Base-by-base conservation (phyloP, 2,888 invertebrate genomes). In the Tenthredo amoena region DNA sequence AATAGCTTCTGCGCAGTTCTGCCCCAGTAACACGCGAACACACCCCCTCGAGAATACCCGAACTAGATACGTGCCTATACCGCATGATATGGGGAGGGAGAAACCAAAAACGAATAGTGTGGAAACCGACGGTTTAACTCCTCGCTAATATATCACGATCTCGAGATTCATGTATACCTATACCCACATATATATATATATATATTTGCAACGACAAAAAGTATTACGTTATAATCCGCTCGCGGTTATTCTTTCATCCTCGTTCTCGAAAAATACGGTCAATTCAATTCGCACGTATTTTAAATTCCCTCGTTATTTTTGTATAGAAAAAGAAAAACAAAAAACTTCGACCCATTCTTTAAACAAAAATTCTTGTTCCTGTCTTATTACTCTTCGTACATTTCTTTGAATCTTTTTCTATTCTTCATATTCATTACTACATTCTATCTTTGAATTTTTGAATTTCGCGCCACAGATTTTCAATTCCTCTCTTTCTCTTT, bases 1-100 rank as follows among this genome's bases (percentile, higher is more conserved):
- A 55, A 50, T 34, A 87, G 91, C 92, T 92, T 91, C 91, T 92
- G 92, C 92, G 92, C 92, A 91, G 91, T 91, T 89, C 89, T 92
- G 92, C 90, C 92, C 92, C 91, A 92, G 91, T 92, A 92, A 92
- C 92, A 91, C 92, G 92, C 91, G 58, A 77, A 47, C 50, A 18
- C 77, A 77, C 34, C 91, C 90, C 91, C 91, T 90, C 89, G 87
- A 85, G 12, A 74, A 26, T n/a, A 40, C 74, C 74, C 26, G n/a
- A 55, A 50, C 77, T 34, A 50, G 18, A 18, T 37, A 55, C 15
- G 15, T 58, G 4, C 47, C 76, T n/a, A 43, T 76, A 7, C 26
- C 47, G 43, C 62, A 55, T 55, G 55, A 55, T 55, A 55, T n/a
- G 55, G 1, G 2, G 55, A 55, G 55, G n/a, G 55, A 55, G 55